These are phyloP conservation scores for Spodoptera exigua DNA, from an alignment of 2,888 invertebrate genomes.

Conservation along the genomic window DNA sequence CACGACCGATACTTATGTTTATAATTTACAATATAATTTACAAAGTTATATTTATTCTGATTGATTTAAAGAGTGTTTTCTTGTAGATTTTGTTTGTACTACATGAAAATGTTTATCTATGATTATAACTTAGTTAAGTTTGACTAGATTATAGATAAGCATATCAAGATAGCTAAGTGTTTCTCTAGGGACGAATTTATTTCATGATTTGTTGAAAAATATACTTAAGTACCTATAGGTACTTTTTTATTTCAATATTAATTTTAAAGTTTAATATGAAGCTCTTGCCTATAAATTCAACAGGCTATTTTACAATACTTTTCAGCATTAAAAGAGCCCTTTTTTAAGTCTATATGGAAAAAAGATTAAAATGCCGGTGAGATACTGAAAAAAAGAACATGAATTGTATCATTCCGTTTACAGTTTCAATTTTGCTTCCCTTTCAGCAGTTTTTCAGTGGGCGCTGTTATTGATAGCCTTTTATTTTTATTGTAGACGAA, in stretches of 20 bases:
- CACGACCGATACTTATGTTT: slow-evolving; percentile 4
- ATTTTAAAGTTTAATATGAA: slow-evolving; percentile 1
- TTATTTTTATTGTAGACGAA: slow-evolving; percentile 23
- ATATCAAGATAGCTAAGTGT: too few relatives aligned
- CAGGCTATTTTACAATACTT: slow-evolving; percentile 22
- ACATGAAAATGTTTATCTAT: too few relatives aligned
- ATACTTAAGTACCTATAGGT: too few relatives aligned
- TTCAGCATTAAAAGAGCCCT: slow-evolving; percentile 12
- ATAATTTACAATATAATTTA: too few relatives aligned
- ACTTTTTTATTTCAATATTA: neutral
- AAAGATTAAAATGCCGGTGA: slow-evolving; percentile 9
- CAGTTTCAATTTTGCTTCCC: slow-evolving; percentile 27
- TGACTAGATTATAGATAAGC: too few relatives aligned
- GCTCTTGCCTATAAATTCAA: slow-evolving; percentile 15
- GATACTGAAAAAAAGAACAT: slow-evolving; percentile 14
- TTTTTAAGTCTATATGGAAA: slow-evolving; percentile 3
- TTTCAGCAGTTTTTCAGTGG: slow-evolving; percentile 22
- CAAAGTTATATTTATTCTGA: too few relatives aligned
- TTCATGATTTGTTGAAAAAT: too few relatives aligned
- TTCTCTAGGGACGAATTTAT: too few relatives aligned
- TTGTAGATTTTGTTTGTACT: too few relatives aligned
- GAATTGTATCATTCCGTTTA: slow-evolving; percentile 8
- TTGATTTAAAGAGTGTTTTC: too few relatives aligned
- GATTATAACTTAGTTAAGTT: too few relatives aligned
- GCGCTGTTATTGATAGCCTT: slow-evolving; percentile 16